Evolutionary conservation across 2,113 vertebrate genomes (phyloP).

Genomic region (Manacus vitellinus): DNA sequence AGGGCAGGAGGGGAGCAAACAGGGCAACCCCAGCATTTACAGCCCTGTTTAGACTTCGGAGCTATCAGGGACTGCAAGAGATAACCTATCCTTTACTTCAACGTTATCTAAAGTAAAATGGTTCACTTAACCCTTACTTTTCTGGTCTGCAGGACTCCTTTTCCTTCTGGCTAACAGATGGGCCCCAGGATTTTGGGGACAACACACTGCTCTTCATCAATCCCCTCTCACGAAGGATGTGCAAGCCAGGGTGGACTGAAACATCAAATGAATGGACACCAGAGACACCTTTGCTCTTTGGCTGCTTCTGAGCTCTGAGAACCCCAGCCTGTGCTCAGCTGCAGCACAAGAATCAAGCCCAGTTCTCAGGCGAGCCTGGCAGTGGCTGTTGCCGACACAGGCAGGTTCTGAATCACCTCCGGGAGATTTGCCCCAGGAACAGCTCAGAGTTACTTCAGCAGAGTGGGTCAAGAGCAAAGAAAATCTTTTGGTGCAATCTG

Average conservation of each 20-base stretch:
- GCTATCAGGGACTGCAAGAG: background rate
- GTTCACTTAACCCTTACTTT: background rate
- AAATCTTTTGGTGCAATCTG: background rate
- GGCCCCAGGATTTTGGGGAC: background rate
- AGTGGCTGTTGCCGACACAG: background rate
- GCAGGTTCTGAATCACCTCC: background rate
- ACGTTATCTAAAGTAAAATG: background rate
- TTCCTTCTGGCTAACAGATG: background rate
- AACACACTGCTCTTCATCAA: background rate
- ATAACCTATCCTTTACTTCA: conserved; percentile 5
- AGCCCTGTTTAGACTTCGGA: background rate
- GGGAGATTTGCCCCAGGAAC: background rate
- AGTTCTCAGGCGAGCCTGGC: fast-evolving
- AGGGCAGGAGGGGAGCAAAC: background rate
- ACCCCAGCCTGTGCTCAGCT: background rate
- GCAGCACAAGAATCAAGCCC: background rate
- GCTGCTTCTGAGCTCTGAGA: fast-evolving
- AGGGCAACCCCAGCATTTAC: background rate
- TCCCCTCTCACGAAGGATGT: background rate
- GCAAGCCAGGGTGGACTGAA: background rate
- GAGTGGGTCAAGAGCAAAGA: conserved; percentile 34
- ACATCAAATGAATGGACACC: fast-evolving
- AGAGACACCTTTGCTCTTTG: background rate
- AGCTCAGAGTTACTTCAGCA: background rate
- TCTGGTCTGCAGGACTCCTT: background rate